phyloP scores from a whole-genome alignment of 2,888 invertebrate genomes.

The Heterodera filipjevi region DNA sequence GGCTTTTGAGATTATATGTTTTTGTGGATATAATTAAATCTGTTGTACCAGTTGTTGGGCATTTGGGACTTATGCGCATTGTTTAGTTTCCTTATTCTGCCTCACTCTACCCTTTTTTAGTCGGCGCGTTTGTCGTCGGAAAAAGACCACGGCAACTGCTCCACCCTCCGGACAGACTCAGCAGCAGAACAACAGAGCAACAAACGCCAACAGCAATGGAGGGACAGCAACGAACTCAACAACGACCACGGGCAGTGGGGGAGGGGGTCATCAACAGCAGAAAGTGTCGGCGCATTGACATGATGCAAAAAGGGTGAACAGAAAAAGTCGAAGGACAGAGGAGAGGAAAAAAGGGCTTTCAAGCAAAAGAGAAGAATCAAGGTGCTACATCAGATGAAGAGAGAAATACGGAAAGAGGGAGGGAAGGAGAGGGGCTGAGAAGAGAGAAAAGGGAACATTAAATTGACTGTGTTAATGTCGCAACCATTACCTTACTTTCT shows the following conservation, averaged over 20 bases:
- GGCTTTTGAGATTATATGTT: too few species aligned
- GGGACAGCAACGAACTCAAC: background rate
- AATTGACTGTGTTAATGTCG: too few species aligned
- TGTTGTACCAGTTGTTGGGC: too few species aligned
- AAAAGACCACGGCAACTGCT: constrained; percentile 15
- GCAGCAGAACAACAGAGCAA: constrained; percentile 6
- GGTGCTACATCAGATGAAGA: too few species aligned
- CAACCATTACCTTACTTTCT: too few species aligned
- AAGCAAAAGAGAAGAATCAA: too few species aligned
- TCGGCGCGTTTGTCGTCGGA: constrained; percentile 61
- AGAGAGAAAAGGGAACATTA: too few species aligned
- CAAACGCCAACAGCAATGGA: background rate
- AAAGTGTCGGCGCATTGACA: constrained; percentile 16
- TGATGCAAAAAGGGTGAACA: background rate
- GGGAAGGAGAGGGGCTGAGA: too few species aligned
- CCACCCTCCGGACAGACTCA: constrained; percentile 3
- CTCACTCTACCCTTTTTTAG: background rate
- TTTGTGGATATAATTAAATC: too few species aligned
- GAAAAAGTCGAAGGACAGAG: background rate
- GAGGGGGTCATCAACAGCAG: constrained; percentile 15
- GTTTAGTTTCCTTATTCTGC: too few species aligned
- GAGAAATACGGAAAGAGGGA: too few species aligned
- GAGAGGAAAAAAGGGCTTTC: background rate
- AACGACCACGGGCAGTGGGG: constrained; percentile 12
- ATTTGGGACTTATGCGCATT: too few species aligned